A percentile compares a stretch with the other conserved stretches of the same genome.
Conservation (phyloP, 2,888 invertebrate species). For the Elegia similella region DNA sequence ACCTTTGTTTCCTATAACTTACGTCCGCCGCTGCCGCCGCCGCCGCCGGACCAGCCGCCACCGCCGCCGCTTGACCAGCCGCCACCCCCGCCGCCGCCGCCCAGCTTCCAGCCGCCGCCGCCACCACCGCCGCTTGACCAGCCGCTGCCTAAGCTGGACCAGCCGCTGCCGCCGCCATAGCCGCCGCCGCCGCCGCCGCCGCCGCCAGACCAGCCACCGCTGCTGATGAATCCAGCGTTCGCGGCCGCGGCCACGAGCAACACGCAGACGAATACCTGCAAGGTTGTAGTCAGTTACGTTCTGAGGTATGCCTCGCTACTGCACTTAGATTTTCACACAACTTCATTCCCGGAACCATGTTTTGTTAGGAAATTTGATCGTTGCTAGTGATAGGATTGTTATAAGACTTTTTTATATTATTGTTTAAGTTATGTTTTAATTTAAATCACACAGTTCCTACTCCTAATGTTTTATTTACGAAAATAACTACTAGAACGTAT, state of each 20-base stretch:
- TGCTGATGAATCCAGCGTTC: constrained; percentile 61
- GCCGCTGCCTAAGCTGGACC: constrained; percentile 34
- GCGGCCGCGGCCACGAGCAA: constrained; percentile 63
- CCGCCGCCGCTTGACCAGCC: constrained; percentile 35
- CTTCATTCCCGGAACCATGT: no score
- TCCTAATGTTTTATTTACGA: no score
- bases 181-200: constrained; percentile 36
- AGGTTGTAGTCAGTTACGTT: constrained; percentile 14
- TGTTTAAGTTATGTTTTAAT: no score
- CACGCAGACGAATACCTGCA: constrained; percentile 71
- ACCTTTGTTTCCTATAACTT: constrained; percentile 3
- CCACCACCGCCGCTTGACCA: constrained; percentile 40
- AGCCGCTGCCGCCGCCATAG: constrained; percentile 34
- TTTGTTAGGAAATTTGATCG: no score
- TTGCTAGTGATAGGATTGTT: no score
- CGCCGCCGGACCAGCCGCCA: constrained; percentile 31
- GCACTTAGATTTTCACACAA: no score
- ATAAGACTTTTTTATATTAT: no score
- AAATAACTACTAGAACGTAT: no score
- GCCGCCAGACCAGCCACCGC: constrained; percentile 44
- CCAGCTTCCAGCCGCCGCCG: constrained; percentile 43
- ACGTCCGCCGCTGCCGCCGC: constrained; percentile 46
- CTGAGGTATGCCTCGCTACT: no score
- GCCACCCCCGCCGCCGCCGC: constrained; percentile 36
- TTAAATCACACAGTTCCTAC: no score